A percentile compares a stretch with the other conserved stretches of the same genome.
These are phyloP conservation scores for Muscicapa adusta DNA, from an alignment of 2,113 vertebrate species.

Conservation along the genomic window DNA sequence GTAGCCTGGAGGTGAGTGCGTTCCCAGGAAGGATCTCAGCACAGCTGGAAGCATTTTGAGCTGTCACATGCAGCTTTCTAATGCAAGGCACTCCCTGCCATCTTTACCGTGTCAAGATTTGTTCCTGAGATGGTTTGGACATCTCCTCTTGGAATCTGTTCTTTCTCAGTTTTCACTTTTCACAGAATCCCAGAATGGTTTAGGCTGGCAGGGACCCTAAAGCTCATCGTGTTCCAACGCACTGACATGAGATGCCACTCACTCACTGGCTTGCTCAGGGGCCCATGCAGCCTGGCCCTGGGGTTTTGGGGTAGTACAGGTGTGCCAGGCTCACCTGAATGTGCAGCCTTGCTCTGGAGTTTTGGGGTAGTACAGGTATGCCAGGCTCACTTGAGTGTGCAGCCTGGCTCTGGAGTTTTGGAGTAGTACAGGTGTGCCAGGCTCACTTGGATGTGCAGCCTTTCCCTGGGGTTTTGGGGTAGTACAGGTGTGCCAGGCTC, in stretches of 20 bases:
- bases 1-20: constrained; percentile 79
- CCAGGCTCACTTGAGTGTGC: neutral
- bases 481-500: neutral
- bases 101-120: neutral
- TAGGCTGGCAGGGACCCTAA: neutral
- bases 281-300: too few relatives aligned
- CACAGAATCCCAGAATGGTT: neutral
- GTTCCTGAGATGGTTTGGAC: neutral
- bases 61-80: neutral
- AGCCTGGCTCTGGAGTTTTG: too few relatives aligned
- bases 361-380: neutral
- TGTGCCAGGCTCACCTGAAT: too few relatives aligned
- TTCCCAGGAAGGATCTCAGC: neutral
- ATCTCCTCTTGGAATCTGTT: neutral
- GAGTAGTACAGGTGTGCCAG: too few relatives aligned
- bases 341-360: too few relatives aligned
- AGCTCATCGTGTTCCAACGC: neutral
- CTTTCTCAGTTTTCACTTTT: neutral
- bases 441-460: too few relatives aligned
- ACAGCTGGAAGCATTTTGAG: neutral
- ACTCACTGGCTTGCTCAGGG: neutral
- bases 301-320: too few relatives aligned
- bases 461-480: neutral
- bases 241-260: neutral
- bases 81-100: neutral